Percentiles rank a stretch among this genome's conserved stretches.
These are phyloP conservation scores for Drosophila colorata DNA, from an alignment of 2,888 invertebrate genomes.

Conservation along the genomic window DNA sequence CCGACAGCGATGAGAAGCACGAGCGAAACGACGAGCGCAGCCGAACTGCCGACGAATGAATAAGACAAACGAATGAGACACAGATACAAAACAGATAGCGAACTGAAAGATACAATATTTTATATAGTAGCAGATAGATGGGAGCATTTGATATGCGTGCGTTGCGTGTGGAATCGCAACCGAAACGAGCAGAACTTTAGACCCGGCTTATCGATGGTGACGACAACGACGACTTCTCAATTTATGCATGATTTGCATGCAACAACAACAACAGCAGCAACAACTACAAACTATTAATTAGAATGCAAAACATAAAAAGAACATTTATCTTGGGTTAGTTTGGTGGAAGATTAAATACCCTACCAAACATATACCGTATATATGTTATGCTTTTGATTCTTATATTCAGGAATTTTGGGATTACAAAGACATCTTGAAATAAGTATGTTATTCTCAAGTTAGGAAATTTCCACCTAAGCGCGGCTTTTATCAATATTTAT, in stretches of 20 bases:
- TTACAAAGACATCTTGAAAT: too few species aligned
- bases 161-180: constrained; percentile 55
- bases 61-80: constrained; percentile 22
- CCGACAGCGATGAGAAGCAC: constrained; percentile 52
- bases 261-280: constrained; percentile 36
- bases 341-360: background rate
- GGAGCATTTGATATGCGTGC: constrained; percentile 57
- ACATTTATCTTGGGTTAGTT: background rate
- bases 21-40: constrained; percentile 15
- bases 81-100: constrained; percentile 19
- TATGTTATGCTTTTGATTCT: too few species aligned
- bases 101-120: constrained; percentile 58
- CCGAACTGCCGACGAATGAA: constrained; percentile 8
- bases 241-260: constrained; percentile 71
- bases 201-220: constrained; percentile 48
- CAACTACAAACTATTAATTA: constrained; percentile 55
- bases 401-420: too few species aligned
- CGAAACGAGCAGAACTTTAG: constrained; percentile 15
- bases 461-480: too few species aligned
- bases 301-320: constrained; percentile 41
- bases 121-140: constrained; percentile 38
- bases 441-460: too few species aligned
- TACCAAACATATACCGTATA: background rate
- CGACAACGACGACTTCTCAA: constrained; percentile 43
- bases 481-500: too few species aligned